These are phyloP conservation scores for Clarias macrocephalus DNA, from an alignment of 2,113 vertebrate genomes.

Conservation along the genomic window DNA sequence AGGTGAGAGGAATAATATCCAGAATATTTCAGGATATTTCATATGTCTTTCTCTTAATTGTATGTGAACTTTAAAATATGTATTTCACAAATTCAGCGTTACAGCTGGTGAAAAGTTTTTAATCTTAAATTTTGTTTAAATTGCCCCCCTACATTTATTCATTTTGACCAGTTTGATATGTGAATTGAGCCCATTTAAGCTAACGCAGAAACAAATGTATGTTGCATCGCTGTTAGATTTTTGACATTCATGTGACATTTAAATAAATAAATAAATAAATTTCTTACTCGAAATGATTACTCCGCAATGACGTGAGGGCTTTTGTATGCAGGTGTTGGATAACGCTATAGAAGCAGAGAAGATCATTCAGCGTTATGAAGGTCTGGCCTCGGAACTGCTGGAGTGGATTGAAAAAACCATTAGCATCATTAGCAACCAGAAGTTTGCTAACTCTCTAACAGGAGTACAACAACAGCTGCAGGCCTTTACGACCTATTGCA, in stretches of 20 bases:
- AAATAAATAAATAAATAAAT: neutral
- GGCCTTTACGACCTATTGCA: slow-evolving; percentile 93
- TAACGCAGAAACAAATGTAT: neutral
- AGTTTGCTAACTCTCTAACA: slow-evolving; percentile 89
- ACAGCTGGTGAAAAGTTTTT: neutral
- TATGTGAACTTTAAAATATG: neutral
- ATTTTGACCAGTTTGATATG: neutral
- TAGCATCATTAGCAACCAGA: slow-evolving; percentile 87
- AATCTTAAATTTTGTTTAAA: neutral
- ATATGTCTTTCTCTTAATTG: neutral
- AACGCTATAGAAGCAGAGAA: slow-evolving; percentile 86
- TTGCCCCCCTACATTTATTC: neutral
- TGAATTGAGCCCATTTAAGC: neutral
- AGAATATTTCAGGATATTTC: too few relatives aligned
- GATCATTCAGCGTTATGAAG: slow-evolving; percentile 82
- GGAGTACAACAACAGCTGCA: slow-evolving; percentile 96
- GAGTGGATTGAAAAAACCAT: slow-evolving; percentile 92
- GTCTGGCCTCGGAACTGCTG: slow-evolving; percentile 83
- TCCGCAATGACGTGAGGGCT: neutral
- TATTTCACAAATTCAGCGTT: neutral
- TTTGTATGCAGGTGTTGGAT: slow-evolving; percentile 81
- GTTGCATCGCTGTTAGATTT: neutral
- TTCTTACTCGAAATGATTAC: neutral
- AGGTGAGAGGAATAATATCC: slow-evolving; percentile 71
- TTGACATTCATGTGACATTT: neutral